Base-by-base conservation (phyloP, 1,140 invertebrate genomes). In the Aphaenogaster floridana region DNA sequence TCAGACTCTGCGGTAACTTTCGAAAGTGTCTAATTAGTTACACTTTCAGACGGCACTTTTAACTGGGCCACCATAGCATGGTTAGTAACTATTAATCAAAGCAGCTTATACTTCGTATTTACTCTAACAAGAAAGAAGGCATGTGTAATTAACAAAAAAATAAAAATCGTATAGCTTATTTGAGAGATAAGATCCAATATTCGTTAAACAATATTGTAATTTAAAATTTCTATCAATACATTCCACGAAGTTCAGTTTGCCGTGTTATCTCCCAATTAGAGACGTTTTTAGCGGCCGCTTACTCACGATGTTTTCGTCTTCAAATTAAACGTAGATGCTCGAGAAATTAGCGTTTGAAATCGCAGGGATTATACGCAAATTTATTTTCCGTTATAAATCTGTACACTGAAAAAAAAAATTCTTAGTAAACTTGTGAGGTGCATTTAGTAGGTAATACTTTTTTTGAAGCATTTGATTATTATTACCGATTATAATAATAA, bases 21-120 rank as follows among this genome's bases (percentile, higher is more conserved):
- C 90, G 90, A 91, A 91, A 91, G 66, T 83, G 78, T 80, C 86
- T 91, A 91, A 91, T 91, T 91, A 90, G 90, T 91, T 91, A 89
- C 89, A 91, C 90, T 91, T 91, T 91, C 90, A 86, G 74, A 48
- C 72, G 77, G 83, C 77, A 76, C 57, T 61, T 68, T 81, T 88
- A 91, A 78, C 83, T 90, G 42, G 90, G 89, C 21, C 87, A 77
- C 45, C 59, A 52, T 83, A 86, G 86, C 34, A 54, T 61, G 64
- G 36, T 57, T 52, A 21, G 21, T 64, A 54, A 15, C 42, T 21
- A 45, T 78, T 79, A 86, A 86, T 64, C 59, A 79, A 79, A 78
- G 0, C n/a, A 42, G 8, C 15, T 66, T 61, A 61, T n/a, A 45
- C 13, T 21, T 78, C 15, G 11, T 69, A 34, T 69, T 69, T 69